A percentile compares a stretch with the other conserved stretches of the same genome.
Conservation (phyloP, 2,797 vertebrate genomes). For the Cichlasoma orientale region DNA sequence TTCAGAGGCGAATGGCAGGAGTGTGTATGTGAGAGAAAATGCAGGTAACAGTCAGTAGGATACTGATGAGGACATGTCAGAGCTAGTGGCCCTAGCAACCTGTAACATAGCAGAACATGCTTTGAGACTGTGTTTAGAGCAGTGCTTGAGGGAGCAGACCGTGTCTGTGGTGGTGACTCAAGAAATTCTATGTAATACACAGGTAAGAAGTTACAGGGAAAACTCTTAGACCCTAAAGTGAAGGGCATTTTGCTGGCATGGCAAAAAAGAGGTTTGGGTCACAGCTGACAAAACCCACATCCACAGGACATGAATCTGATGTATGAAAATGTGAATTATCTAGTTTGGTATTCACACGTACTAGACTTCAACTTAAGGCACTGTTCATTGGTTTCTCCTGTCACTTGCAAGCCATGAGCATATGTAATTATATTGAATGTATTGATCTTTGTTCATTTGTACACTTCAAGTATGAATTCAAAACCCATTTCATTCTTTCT, state of each 20-base stretch:
- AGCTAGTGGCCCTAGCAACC: constrained; percentile 1
- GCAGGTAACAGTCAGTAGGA: neutral
- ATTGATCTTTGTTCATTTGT: neutral
- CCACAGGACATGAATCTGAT: neutral
- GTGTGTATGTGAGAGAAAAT: constrained; percentile 14
- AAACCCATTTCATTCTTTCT: constrained; percentile 38
- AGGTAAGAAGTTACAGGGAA: neutral
- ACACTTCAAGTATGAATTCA: constrained; percentile 2
- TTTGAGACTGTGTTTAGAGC: neutral
- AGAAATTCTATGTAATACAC: neutral
- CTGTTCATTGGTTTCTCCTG: neutral
- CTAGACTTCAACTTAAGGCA: neutral
- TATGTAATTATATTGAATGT: neutral
- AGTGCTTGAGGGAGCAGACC: constrained; percentile 2
- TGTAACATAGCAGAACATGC: neutral
- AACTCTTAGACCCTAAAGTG: neutral
- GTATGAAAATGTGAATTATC: neutral
- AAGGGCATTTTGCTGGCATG: neutral
- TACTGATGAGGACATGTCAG: neutral
- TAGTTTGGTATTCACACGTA: neutral
- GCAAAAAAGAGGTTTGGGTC: neutral
- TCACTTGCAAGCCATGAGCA: neutral
- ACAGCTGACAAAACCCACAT: neutral
- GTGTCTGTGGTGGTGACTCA: neutral
- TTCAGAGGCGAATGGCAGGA: constrained; percentile 36